A percentile compares a stretch with the other conserved stretches of the same genome.
phyloP scores from a whole-genome alignment of 2,888 invertebrate species.

The Micropterix aruncella region DNA sequence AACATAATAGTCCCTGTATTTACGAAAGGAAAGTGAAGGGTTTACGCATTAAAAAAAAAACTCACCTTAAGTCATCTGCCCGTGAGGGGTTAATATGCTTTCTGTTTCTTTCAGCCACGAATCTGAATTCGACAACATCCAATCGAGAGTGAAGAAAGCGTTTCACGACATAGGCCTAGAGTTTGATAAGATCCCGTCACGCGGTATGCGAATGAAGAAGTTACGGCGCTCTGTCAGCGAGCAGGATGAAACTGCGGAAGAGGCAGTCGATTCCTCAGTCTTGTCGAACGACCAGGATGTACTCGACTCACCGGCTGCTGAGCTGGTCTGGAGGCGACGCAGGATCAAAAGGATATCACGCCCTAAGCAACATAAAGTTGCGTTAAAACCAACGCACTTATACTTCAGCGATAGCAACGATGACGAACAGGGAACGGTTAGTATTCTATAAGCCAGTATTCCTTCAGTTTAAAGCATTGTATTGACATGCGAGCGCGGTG shows the following conservation, averaged over 20 bases:
- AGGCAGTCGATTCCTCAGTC: not conserved
- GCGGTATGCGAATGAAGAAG: too few species aligned
- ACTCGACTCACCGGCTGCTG: not conserved
- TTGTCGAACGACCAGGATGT: not conserved
- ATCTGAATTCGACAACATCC: not conserved
- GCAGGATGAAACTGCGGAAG: not conserved
- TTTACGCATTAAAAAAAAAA: too few species aligned
- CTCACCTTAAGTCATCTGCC: too few species aligned
- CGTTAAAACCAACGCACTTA: slow-evolving; percentile 3
- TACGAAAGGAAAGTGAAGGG: too few species aligned
- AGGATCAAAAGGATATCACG: not conserved
- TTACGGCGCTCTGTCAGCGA: not conserved
- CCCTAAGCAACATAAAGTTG: not conserved
- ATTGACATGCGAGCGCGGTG: too few species aligned
- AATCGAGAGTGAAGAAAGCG: not conserved
- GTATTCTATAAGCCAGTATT: too few species aligned
- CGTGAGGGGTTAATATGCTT: too few species aligned
- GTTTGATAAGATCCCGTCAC: not conserved
- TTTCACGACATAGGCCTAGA: not conserved
- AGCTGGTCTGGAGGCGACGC: not conserved
- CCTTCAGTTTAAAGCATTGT: too few species aligned
- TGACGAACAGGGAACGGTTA: slow-evolving; percentile 9
- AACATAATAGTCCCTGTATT: too few species aligned
- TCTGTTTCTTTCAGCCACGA: not conserved
- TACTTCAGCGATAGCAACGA: slow-evolving; percentile 14